These are phyloP conservation scores for Tanypteryx hageni DNA, from an alignment of 2,888 invertebrate species.

Conservation along the genomic window DNA sequence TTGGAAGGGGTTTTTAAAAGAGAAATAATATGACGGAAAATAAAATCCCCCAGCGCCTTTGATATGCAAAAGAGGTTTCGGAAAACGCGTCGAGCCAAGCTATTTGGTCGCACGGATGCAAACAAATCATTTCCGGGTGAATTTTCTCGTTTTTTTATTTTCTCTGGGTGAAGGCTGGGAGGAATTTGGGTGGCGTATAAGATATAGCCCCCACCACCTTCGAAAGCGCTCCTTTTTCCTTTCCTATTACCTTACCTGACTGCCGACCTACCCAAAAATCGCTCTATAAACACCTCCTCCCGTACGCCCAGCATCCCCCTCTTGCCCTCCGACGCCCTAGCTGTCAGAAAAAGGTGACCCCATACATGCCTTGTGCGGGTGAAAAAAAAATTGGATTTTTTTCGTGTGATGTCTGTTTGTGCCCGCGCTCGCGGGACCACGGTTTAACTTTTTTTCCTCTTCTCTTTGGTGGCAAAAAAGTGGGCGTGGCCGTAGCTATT, in stretches of 20 bases:
- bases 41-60: slow-evolving; percentile 14
- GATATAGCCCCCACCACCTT: too few relatives aligned
- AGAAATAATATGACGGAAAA: not conserved
- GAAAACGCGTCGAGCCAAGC: not conserved
- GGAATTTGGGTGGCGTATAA: too few relatives aligned
- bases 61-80: slow-evolving; percentile 42
- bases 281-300: not conserved
- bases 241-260: not conserved
- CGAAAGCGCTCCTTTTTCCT: not conserved
- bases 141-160: slow-evolving; percentile 8
- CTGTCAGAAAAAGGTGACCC: slow-evolving; percentile 22
- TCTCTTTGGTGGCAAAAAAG: not conserved
- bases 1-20: not conserved
- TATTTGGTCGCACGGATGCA: slow-evolving; percentile 33
- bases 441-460: not conserved
- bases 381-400: not conserved
- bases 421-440: not conserved
- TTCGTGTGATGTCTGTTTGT: slow-evolving; percentile 5
- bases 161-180: not conserved
- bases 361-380: not conserved
- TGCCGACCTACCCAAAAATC: not conserved
- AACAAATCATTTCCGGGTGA: slow-evolving; percentile 31
- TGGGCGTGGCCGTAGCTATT: not conserved
- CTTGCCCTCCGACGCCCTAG: not conserved
- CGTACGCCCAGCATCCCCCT: not conserved